Evolutionary conservation across 1,140 invertebrate species (phyloP).

Genomic region (Oncopodura yosiiana): DNA sequence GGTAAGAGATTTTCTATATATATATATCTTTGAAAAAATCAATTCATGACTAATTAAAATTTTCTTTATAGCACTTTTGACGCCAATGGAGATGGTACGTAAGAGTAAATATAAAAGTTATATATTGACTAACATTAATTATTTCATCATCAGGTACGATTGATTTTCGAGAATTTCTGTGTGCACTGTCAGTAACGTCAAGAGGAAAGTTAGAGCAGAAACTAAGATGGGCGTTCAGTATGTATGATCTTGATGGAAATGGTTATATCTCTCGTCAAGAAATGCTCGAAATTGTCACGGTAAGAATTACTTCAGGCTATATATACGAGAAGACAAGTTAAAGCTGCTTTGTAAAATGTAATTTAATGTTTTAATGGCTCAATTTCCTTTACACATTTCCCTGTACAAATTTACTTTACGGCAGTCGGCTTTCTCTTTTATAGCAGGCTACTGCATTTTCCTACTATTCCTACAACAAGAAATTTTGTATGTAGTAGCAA

Average conservation of each 20-base stretch:
- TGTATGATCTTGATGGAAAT: slow-evolving; percentile 92
- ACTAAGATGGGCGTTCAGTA: slow-evolving; percentile 94
- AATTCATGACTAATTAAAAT: too few relatives aligned
- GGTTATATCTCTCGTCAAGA: slow-evolving; percentile 89
- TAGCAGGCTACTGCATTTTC: too few relatives aligned
- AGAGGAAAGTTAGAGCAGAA: slow-evolving; percentile 94
- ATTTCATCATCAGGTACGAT: slow-evolving; percentile 61
- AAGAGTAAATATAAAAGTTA: slow-evolving; percentile 60
- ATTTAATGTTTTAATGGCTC: too few relatives aligned
- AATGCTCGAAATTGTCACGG: slow-evolving; percentile 93
- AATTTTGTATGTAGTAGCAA: too few relatives aligned
- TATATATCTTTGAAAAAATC: too few relatives aligned
- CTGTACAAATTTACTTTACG: too few relatives aligned
- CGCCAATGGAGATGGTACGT: slow-evolving; percentile 92
- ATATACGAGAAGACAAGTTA: neutral
- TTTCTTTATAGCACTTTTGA: too few relatives aligned
- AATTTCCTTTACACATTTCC: too few relatives aligned
- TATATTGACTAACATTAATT: neutral
- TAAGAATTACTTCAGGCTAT: slow-evolving; percentile 48
- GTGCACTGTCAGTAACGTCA: slow-evolving; percentile 88
- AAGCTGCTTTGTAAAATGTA: too few relatives aligned
- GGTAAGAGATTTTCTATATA: too few relatives aligned
- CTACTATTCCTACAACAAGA: too few relatives aligned
- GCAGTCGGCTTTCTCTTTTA: too few relatives aligned
- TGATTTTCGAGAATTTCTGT: slow-evolving; percentile 95